Conservation (phyloP, 2,888 invertebrate genomes). For the Argyra leucocephala region DNA sequence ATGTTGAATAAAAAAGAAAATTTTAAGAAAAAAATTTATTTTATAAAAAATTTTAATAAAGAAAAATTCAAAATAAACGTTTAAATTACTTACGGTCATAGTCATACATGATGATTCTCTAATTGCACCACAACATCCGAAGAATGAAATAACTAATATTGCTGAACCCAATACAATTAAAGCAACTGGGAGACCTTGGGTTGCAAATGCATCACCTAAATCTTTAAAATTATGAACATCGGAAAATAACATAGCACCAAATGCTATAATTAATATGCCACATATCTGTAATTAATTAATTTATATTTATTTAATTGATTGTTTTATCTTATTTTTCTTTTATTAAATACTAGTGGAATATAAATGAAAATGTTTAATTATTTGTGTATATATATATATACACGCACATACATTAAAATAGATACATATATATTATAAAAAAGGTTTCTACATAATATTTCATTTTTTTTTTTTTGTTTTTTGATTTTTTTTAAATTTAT, state of each 20-base stretch:
- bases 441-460: no score
- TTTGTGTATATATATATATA: no score
- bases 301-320: background rate
- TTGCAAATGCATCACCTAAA: conserved; percentile 43
- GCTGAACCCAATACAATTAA: conserved; percentile 60
- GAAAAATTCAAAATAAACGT: background rate
- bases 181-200: conserved; percentile 52
- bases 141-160: conserved; percentile 73
- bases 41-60: background rate
- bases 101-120: conserved; percentile 83
- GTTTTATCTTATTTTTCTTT: no score
- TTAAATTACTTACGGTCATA: conserved; percentile 55
- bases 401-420: no score
- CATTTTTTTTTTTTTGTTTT: no score
- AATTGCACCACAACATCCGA: conserved; percentile 84
- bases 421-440: no score
- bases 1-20: background rate
- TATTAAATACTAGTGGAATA: no score
- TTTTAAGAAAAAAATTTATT: background rate
- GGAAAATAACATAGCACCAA: conserved; percentile 56
- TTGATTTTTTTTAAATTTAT: no score
- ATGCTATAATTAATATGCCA: conserved; percentile 57
- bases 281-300: conserved; percentile 50
- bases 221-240: conserved; percentile 49
- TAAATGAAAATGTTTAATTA: no score